A percentile compares a stretch with the other conserved stretches of the same genome.
Conservation (phyloP, 2,113 vertebrate genomes). For the Spilogale gracilis region DNA sequence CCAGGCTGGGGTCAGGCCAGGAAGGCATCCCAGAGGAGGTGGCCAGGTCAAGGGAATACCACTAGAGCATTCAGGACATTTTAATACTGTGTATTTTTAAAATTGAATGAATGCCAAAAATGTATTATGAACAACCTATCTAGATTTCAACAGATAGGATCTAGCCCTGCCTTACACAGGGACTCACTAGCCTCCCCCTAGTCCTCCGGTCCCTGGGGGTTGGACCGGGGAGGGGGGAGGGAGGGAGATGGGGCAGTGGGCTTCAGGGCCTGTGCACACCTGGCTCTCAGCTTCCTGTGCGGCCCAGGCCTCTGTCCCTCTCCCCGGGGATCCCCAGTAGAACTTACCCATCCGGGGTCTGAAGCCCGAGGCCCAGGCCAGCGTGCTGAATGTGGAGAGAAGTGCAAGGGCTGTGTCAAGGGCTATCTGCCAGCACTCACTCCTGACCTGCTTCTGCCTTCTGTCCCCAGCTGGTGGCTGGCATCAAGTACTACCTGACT, state of each 20-base stretch:
- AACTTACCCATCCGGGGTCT: background rate
- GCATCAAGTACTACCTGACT: constrained; percentile 90
- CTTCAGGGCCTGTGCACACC: background rate
- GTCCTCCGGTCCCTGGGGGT: background rate
- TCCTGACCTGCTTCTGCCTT: background rate
- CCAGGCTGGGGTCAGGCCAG: background rate
- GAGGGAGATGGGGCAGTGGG: background rate
- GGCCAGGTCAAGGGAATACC: background rate
- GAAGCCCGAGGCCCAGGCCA: background rate
- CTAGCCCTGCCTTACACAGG: background rate
- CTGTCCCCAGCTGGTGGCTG: constrained; percentile 89
- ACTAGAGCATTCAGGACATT: background rate
- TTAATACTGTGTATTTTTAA: background rate
- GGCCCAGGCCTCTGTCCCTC: background rate
- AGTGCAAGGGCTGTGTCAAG: background rate
- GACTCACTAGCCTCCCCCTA: background rate
- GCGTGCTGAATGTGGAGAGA: background rate
- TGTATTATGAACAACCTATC: background rate
- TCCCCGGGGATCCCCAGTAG: background rate
- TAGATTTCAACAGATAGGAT: background rate
- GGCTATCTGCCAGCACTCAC: too few relatives aligned
- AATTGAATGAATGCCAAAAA: background rate
- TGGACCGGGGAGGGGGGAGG: fast-evolving
- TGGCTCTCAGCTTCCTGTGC: background rate
- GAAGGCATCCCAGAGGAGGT: fast-evolving